phyloP scores from a whole-genome alignment of 2,888 invertebrate species.

The Troides oblongomaculatus region DNA sequence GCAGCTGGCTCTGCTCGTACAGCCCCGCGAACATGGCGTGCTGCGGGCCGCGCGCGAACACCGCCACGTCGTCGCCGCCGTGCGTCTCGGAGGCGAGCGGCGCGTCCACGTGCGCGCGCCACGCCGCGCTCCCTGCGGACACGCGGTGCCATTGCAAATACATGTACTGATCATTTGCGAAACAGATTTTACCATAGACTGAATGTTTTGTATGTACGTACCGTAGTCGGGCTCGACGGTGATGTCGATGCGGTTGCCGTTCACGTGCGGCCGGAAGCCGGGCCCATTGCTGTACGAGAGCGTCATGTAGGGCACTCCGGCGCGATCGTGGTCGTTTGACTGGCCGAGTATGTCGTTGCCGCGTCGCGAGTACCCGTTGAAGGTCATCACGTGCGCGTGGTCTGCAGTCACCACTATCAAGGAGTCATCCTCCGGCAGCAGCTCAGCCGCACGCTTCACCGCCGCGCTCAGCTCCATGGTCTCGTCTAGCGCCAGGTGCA shows the following conservation, averaged over 20 bases:
- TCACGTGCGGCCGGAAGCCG: conserved; percentile 56
- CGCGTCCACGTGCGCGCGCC: conserved; percentile 51
- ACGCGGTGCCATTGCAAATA: too few species aligned
- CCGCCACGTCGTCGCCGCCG: conserved; percentile 89
- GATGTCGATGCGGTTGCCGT: conserved; percentile 60
- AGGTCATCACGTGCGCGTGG: conserved; percentile 84
- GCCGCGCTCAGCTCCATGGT: conserved; percentile 81
- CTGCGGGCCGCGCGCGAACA: conserved; percentile 86
- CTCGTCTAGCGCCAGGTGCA: conserved; percentile 81
- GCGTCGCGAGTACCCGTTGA: conserved; percentile 82
- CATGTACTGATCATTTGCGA: too few species aligned
- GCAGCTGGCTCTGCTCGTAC: conserved; percentile 87
- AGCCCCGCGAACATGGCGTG: conserved; percentile 87
- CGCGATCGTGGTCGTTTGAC: conserved; percentile 52
- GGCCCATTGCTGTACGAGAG: conserved; percentile 80
- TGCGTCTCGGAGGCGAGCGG: conserved; percentile 83
- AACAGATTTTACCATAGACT: too few species aligned
- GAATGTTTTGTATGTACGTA: conserved; percentile 20
- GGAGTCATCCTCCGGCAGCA: conserved; percentile 77
- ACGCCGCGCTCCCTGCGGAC: background rate
- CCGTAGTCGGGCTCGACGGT: conserved; percentile 33
- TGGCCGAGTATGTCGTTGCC: conserved; percentile 44
- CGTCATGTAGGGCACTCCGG: conserved; percentile 70
- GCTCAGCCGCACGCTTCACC: conserved; percentile 56
- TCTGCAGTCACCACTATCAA: conserved; percentile 87